A percentile compares a stretch with the other conserved stretches of the same genome.
These are phyloP conservation scores for Gobiocypris rarus DNA, from an alignment of 2,113 vertebrate genomes.

Conservation along the genomic window DNA sequence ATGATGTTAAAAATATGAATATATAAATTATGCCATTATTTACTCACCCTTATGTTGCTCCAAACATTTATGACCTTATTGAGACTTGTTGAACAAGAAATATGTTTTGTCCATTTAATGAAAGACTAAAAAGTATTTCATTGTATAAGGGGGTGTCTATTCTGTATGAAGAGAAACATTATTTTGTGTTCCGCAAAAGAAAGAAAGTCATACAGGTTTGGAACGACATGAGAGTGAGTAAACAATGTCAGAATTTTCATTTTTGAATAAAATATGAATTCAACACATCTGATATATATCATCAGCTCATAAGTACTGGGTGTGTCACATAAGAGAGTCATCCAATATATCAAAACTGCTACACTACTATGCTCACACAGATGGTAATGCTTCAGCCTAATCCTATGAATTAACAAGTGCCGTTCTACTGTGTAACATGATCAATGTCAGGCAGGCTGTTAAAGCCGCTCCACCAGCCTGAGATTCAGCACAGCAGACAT, in stretches of 20 bases:
- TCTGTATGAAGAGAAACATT: background rate
- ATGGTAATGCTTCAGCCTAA: background rate
- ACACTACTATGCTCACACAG: background rate
- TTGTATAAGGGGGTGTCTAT: background rate
- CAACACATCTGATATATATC: background rate
- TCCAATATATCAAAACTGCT: background rate
- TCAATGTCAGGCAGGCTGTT: constrained; percentile 9
- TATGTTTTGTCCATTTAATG: background rate
- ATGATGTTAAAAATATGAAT: too few relatives aligned
- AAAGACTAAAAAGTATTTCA: background rate
- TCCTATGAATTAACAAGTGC: constrained; percentile 20
- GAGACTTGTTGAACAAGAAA: too few relatives aligned
- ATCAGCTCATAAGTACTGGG: background rate
- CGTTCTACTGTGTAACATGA: constrained; percentile 4
- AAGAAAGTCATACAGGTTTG: background rate
- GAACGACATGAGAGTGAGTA: background rate
- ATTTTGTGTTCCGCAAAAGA: background rate
- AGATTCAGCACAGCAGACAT: constrained; percentile 42
- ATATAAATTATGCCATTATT: too few relatives aligned
- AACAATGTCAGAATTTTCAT: background rate
- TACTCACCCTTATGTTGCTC: too few relatives aligned
- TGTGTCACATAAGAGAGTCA: background rate
- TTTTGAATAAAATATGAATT: background rate
- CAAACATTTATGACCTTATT: too few relatives aligned
- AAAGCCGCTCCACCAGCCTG: constrained; percentile 9